phyloP scores from a whole-genome alignment of 2,113 vertebrate genomes.

The Crotalus viridis region DNA sequence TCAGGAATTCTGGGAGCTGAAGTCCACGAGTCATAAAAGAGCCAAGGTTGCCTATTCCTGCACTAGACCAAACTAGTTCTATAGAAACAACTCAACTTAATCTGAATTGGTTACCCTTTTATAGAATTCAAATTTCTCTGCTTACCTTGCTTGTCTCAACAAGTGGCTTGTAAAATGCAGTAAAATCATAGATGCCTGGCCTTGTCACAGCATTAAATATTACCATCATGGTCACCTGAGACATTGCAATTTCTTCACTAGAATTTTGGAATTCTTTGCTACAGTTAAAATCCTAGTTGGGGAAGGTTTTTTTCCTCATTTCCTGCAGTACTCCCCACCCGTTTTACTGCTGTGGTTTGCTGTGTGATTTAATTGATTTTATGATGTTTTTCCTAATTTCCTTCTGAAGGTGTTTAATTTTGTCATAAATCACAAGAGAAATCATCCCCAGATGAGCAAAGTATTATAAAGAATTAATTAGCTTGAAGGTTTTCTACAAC shows the following conservation, averaged over 20 bases:
- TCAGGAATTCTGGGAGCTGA: too few relatives aligned
- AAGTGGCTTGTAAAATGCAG: neutral
- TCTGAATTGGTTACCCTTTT: neutral
- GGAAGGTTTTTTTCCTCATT: neutral
- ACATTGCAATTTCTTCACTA: neutral
- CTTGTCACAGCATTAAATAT: neutral
- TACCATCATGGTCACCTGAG: neutral
- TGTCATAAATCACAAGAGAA: neutral
- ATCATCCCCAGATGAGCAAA: neutral
- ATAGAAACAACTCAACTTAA: neutral
- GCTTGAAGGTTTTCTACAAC: neutral
- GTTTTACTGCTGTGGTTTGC: neutral
- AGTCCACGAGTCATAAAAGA: too few relatives aligned
- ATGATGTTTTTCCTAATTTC: neutral
- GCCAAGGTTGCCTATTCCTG: too few relatives aligned
- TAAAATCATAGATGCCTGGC: neutral
- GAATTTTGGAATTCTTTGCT: neutral
- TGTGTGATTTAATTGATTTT: neutral
- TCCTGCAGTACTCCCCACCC: neutral
- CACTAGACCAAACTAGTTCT: neutral
- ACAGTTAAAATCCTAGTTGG: neutral
- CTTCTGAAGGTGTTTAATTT: neutral
- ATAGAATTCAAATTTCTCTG: neutral
- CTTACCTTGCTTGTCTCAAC: neutral
- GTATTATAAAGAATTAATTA: neutral